These are phyloP conservation scores for Palaemon carinicauda DNA, from an alignment of 1,140 invertebrate species.

Conservation along the genomic window DNA sequence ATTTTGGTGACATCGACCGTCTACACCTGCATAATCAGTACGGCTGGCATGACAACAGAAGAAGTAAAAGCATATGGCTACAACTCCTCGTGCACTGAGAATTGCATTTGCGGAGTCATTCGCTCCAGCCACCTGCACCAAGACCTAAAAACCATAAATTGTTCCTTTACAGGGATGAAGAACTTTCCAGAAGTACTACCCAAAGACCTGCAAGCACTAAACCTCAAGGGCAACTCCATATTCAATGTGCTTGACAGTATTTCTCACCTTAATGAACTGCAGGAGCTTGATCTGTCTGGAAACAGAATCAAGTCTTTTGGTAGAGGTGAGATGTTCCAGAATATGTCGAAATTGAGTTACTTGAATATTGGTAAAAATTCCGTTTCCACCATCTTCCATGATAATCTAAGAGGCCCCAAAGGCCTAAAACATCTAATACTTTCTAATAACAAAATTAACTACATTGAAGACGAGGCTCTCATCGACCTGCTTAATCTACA, in stretches of 20 bases:
- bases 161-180: slow-evolving; percentile 35
- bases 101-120: slow-evolving; percentile 32
- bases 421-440: slow-evolving; percentile 61
- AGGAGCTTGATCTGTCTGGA: slow-evolving; percentile 61
- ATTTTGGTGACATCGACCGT: too few species aligned
- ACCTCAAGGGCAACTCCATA: slow-evolving; percentile 48
- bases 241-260: slow-evolving; percentile 38
- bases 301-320: slow-evolving; percentile 62
- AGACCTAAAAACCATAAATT: slow-evolving; percentile 54
- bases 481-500: slow-evolving; percentile 54
- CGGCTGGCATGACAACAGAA: too few species aligned
- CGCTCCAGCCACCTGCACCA: slow-evolving; percentile 38
- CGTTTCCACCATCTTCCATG: slow-evolving; percentile 61
- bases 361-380: slow-evolving; percentile 62
- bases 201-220: slow-evolving; percentile 43
- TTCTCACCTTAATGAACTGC: slow-evolving; percentile 28
- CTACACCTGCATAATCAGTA: too few species aligned
- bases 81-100: slow-evolving; percentile 20
- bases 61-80: too few species aligned
- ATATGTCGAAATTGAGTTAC: slow-evolving; percentile 55
- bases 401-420: slow-evolving; percentile 58
- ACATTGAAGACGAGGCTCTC: slow-evolving; percentile 60
- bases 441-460: slow-evolving; percentile 60
- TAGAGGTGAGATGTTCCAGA: slow-evolving; percentile 61
- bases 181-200: slow-evolving; percentile 32